Evolutionary conservation across 2,888 invertebrate species (phyloP), one percentile per base, ranked within the genome.

Genomic region (Parnassius smintheus): DNA sequence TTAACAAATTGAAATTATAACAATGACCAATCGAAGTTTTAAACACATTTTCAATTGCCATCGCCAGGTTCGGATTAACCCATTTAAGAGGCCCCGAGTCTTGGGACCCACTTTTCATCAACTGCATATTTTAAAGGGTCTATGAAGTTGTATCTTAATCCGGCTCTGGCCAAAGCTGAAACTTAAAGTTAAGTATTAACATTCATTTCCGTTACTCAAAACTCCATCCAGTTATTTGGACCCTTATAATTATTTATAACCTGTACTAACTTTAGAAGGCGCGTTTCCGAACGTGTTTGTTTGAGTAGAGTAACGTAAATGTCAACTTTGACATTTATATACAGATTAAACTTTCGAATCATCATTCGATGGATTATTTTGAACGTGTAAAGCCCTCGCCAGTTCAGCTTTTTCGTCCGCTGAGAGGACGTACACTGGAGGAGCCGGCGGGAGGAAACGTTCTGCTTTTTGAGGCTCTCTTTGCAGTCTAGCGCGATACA

Each of bases 371-470:
- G 85, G 82, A 35, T 76, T 80, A 7, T 84, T 72, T 0, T 88
- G 88, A 0, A 81, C 80, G 67, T 88, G 88, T 22, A 91, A 68
- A 0, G 86, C 91, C 65, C 85, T 82, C 8, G 91, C 91, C 11
- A 91, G 77, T 72, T 91, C 93, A 13, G 92, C 92, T 72, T 94
- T 94, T 72, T 95, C 94, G 67, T 93, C 92, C 3, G 94, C 94
- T 18, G 95, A 93, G 71, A 95, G 93, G 18, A 95, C 94, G 78
- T 95, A 95, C 56, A 95, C 94, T 0, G 95, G 95, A 18, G 94
- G 93, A 9, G 93, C 93, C 48, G 93, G 89, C 0, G 94, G 93
- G 0, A 95, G 87, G 73, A 94, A 95, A 50, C 94, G 82, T 70
- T 94, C 92, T 0, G 92, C 92, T 65, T 92, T 91, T 64, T 92